Conservation (phyloP, 1,140 invertebrate genomes). For the Ceratoteleas bidentatus region DNA sequence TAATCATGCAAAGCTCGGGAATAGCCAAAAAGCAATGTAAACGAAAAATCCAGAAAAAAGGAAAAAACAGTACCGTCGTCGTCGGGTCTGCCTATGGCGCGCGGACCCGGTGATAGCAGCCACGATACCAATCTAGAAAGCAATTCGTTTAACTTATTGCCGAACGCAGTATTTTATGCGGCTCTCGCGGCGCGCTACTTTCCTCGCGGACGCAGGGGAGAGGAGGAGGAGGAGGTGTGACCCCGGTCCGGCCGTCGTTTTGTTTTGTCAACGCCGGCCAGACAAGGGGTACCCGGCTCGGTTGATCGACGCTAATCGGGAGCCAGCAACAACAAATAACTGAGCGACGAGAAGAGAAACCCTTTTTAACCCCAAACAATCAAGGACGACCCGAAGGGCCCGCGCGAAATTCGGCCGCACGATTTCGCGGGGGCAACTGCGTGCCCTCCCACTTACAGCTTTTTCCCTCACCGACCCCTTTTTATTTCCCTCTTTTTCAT, state of each 20-base stretch:
- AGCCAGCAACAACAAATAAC: slow-evolving; percentile 4
- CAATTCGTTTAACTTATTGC: slow-evolving; percentile 79
- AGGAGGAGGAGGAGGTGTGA: slow-evolving; percentile 4
- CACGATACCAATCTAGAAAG: slow-evolving; percentile 56
- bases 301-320: not conserved
- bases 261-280: slow-evolving; percentile 11
- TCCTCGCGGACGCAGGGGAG: slow-evolving; percentile 28
- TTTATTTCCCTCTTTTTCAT: no score
- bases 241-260: not conserved
- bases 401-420: slow-evolving; percentile 39
- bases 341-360: slow-evolving; percentile 13
- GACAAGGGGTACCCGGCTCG: slow-evolving; percentile 1
- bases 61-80: slow-evolving; percentile 40
- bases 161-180: slow-evolving; percentile 80
- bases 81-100: slow-evolving; percentile 16
- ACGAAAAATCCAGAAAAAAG: slow-evolving; percentile 16
- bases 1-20: not conserved
- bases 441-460: no score
- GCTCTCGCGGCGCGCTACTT: slow-evolving; percentile 68
- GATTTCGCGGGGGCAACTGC: slow-evolving; percentile 20
- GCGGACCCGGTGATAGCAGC: slow-evolving; percentile 43
- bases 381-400: not conserved
- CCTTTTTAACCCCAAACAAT: not conserved
- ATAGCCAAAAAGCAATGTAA: slow-evolving; percentile 19
- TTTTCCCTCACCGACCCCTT: no score